Base-by-base conservation (phyloP, 2,797 vertebrate genomes). In the Acanthopagrus latus region DNA sequence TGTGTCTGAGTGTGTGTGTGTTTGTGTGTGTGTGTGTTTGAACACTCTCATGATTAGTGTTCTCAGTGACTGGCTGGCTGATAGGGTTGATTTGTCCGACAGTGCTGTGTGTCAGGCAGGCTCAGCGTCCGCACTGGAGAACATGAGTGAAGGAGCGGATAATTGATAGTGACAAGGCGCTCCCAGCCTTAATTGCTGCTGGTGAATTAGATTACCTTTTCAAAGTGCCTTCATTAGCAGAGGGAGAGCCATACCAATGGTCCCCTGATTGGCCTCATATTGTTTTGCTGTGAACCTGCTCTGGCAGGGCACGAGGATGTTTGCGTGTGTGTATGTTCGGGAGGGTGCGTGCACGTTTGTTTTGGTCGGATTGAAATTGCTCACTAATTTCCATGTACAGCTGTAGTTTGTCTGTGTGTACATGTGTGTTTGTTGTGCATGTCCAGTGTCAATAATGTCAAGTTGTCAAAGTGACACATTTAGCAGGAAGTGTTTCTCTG, bases 201-300 rank as follows among this genome's bases (percentile, higher is more conserved):
- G 92, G 94, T 93, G 93, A 94, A 95, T 95, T 95, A 94, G 94
- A 95, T 95, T 95, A 95, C 94, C 93, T 94, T 94, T 93, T 94
- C 91, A 94, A 95, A 95, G 93, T 93, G 91, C 91, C 92, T 94
- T 95, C 92, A 95, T 95, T 95, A 95, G 91, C 80, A 86, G 83
- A 86, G 91, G 84, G 91, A 94, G 92, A 94, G 92, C 89, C 90
- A 93, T 92, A 93, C 91, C 93, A 92, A 90, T 86, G 86, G 89
- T 84, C 84, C 80, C 85, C 86, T 94, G 93, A 94, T 94, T 93
- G 92, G 91, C 89, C 91, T 94, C 94, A 94, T 94, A 95, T 94
- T 94, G 93, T 95, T 93, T 91, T 89, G 87, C 84, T 90, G 88
- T 91, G 91, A 94, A 93, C 92, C 89, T 86, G 70, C 81, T 83